Percentiles rank a stretch among this genome's conserved stretches.
These are phyloP conservation scores for Eurypyga helias DNA, from an alignment of 2,113 vertebrate species.

Conservation along the genomic window DNA sequence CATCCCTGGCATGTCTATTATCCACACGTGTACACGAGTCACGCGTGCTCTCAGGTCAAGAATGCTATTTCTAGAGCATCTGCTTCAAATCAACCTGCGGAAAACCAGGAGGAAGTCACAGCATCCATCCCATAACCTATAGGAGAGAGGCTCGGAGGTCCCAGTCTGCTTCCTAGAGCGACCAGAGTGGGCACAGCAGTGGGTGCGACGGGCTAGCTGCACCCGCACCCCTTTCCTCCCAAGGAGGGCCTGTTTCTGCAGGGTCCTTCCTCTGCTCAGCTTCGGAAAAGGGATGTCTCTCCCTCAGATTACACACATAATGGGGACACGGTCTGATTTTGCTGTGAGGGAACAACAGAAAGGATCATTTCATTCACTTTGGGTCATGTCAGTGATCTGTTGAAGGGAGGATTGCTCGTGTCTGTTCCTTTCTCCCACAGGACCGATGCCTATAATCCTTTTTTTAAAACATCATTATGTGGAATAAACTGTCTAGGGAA, in stretches of 20 bases:
- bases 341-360: not conserved
- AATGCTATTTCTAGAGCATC: not conserved
- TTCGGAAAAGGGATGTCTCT: not conserved
- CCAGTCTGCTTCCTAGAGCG: not conserved
- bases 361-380: not conserved
- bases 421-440: not conserved
- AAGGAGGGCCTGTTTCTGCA: not conserved
- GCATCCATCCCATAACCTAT: not conserved
- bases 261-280: not conserved
- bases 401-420: not conserved
- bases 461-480: not conserved
- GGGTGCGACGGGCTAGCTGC: not conserved
- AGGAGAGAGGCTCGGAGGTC: not conserved
- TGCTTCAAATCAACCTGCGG: not conserved
- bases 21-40: accelerated
- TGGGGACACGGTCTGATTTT: not conserved
- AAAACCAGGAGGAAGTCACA: not conserved
- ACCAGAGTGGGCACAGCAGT: not conserved
- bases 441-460: not conserved
- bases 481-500: not conserved
- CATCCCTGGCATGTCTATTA: accelerated
- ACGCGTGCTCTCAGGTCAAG: not conserved
- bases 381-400: not conserved
- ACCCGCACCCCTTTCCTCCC: not conserved
- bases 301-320: not conserved